Conservation (phyloP, 2,113 vertebrate genomes). For the Miniopterus natalensis region DNA sequence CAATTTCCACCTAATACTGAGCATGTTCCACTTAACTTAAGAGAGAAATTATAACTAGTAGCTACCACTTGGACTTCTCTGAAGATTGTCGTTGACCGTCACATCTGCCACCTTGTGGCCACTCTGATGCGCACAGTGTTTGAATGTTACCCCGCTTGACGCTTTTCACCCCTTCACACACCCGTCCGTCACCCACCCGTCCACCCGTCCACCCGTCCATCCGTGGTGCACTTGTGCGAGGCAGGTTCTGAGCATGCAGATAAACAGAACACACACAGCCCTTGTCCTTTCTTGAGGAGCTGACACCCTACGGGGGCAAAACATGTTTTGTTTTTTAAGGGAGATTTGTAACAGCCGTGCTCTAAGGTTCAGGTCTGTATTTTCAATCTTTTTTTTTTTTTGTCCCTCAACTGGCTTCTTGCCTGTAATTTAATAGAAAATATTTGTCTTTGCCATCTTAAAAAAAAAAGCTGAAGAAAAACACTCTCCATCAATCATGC, state of each 20-base stretch:
- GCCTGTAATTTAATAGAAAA: not conserved
- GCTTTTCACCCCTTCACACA: not conserved
- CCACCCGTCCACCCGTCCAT: not conserved
- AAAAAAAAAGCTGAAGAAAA: not conserved
- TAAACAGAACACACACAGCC: not conserved
- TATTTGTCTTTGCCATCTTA: not conserved
- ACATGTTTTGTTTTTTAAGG: not conserved
- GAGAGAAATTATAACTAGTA: not conserved
- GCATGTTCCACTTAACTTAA: not conserved
- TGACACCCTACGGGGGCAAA: not conserved
- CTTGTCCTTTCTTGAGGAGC: not conserved
- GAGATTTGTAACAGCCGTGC: not conserved
- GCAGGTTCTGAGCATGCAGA: not conserved
- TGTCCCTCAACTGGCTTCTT: not conserved
- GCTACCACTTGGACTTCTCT: not conserved
- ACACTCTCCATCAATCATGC: not conserved
- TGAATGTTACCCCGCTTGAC: not conserved
- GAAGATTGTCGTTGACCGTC: not conserved
- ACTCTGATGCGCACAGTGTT: not conserved
- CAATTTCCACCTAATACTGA: not conserved
- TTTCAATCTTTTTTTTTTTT: not conserved
- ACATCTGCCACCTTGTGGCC: constrained; percentile 76
- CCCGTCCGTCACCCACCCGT: not conserved
- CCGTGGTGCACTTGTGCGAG: not conserved
- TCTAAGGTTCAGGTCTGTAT: not conserved